Base-by-base conservation (phyloP, 2,888 invertebrate genomes). In the Leptopterna dolabrata region DNA sequence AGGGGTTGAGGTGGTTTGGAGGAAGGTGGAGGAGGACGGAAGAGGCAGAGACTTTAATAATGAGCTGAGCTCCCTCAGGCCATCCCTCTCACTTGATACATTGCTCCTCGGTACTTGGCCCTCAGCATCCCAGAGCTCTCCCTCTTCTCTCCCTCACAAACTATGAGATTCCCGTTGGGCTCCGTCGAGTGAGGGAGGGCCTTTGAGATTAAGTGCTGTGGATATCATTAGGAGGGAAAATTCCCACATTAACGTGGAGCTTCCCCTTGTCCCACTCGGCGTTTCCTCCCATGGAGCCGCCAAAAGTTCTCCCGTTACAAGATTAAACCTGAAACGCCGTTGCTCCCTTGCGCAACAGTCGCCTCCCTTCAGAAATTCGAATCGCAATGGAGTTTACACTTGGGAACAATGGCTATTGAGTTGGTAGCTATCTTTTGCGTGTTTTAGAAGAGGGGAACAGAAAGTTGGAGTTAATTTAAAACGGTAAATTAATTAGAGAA, bases 191-290 rank as follows among this genome's bases (percentile, higher is more conserved):
- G 36, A n/a, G 81, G 81, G 51, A 16, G 24, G 19, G 81, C 9
- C 81, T 83, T 63, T 83, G 83, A 83, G 83, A 83, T 83, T 83
- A 83, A 83, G 83, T 83, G 70, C 83, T 83, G 83, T 63, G 83
- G 63, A 83, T 83, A 83, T 83, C 83, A 83, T 83, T 83, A 83
- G 83, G 70, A 83, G 83, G 83, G 83, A 83, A 83, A 83, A 83
- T 83, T 83, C 83, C 43, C 83, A 83, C 83, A 83, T 83, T 83
- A 83, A 70, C 83, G 83, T 63, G 43, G 70, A 83, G 70, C 83
- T 83, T 83, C 83, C 83, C 55, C 19, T 13, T 41, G 27, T 83
- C 43, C 71, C 83, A 70, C 83, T 82, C 82, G 9, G 36, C 41
- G 16, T 71, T 71, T 19, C 36, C 81, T 30, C 78, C n/a, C 78